Evolutionary conservation across 2,888 invertebrate species (phyloP).

Genomic region (Cataglyphis cursor): DNA sequence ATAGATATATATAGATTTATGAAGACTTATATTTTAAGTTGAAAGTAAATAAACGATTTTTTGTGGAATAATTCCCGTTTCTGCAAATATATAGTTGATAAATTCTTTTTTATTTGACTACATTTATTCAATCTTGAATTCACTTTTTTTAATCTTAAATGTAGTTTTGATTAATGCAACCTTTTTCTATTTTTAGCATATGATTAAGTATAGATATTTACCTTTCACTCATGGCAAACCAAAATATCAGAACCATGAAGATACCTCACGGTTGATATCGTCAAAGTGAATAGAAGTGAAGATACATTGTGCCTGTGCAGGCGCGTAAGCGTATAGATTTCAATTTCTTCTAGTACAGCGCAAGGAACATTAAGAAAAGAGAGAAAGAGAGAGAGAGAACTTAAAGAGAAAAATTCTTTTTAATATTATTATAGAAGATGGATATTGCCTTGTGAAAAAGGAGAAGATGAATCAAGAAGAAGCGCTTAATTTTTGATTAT

Average conservation of each 20-base stretch:
- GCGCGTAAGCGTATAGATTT: conserved; percentile 81
- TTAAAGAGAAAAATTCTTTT: conserved; percentile 62
- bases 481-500: conserved; percentile 67
- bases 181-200: conserved; percentile 93
- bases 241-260: conserved; percentile 93
- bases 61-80: not conserved
- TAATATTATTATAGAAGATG: conserved; percentile 68
- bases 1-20: not conserved
- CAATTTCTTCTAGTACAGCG: conserved; percentile 71
- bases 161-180: not conserved
- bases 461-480: conserved; percentile 36
- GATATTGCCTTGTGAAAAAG: conserved; percentile 70
- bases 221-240: conserved; percentile 99
- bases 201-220: conserved; percentile 99
- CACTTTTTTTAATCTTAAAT: not conserved
- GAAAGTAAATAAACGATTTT: not conserved
- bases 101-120: not conserved
- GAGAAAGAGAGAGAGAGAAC: conserved; percentile 45
- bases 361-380: conserved; percentile 57
- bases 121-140: not conserved
- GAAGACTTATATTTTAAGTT: not conserved
- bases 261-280: conserved; percentile 82
- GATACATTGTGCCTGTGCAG: conserved; percentile 77
- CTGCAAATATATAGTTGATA: not conserved
- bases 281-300: conserved; percentile 82